These are phyloP conservation scores for Pitangus sulphuratus DNA, from an alignment of 2,797 vertebrate genomes.

Conservation along the genomic window DNA sequence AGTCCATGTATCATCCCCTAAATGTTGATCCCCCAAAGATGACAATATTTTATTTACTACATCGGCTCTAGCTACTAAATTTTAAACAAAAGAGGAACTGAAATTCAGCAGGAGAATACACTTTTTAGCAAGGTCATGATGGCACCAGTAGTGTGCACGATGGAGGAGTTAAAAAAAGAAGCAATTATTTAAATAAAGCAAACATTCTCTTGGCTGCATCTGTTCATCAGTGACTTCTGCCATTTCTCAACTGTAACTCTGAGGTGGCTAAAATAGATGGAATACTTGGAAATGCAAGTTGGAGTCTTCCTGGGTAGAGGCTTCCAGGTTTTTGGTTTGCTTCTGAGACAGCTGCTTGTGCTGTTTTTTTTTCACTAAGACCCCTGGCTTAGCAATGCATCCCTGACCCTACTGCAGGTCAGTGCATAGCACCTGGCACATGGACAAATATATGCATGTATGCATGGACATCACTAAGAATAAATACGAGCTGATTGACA, in stretches of 20 bases:
- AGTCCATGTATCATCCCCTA: not conserved
- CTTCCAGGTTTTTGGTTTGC: not conserved
- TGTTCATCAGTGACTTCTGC: not conserved
- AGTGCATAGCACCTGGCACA: not conserved
- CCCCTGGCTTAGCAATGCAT: not conserved
- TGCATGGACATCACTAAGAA: not conserved
- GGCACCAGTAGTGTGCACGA: not conserved
- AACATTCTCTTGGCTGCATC: not conserved
- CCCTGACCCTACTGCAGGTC: not conserved
- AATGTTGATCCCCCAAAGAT: not conserved
- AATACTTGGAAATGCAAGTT: not conserved
- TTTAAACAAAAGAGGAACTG: not conserved
- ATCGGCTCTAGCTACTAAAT: conserved; percentile 2
- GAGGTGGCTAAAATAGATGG: not conserved
- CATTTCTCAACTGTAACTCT: not conserved
- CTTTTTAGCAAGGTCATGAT: not conserved
- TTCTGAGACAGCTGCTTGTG: not conserved
- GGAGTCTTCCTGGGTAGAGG: not conserved
- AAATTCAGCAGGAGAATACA: not conserved
- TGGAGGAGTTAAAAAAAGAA: not conserved
- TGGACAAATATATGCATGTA: not conserved
- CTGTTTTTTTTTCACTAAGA: not conserved
- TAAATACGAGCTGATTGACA: not conserved
- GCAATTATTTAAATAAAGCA: not conserved
- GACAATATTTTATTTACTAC: not conserved